Conservation (phyloP, 64 coral and sea anemone species). For the Actinia tenebrosa region DNA sequence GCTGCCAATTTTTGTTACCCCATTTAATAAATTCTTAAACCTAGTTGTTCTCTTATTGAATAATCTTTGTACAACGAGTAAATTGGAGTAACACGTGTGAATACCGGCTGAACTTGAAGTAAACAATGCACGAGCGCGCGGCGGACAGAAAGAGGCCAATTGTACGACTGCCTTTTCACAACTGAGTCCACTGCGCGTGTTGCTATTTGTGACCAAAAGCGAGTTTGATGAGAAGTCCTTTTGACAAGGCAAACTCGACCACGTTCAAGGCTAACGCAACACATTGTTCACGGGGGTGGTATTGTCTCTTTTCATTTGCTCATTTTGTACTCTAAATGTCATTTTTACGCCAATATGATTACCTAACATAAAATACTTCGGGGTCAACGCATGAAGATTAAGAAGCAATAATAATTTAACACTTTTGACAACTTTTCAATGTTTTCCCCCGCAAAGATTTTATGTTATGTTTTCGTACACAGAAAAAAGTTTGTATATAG, state of each 20-base stretch:
- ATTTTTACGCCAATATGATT: not conserved
- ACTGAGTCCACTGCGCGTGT: not conserved
- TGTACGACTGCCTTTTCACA: slow-evolving; percentile 1
- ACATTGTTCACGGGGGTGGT: not conserved
- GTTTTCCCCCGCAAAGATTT: not conserved
- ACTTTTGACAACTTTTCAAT: not conserved
- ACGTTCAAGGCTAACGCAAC: not conserved
- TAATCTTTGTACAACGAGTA: not conserved
- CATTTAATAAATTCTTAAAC: slow-evolving; percentile 2
- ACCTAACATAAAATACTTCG: not conserved
- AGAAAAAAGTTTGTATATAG: not conserved
- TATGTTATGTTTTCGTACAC: not conserved
- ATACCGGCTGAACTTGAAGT: not conserved
- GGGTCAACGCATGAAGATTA: not conserved
- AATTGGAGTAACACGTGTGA: not conserved
- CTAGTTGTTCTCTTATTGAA: not conserved
- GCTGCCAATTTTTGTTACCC: not conserved
- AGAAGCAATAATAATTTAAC: not conserved
- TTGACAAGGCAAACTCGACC: slow-evolving; percentile 1
- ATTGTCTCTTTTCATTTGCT: not conserved
- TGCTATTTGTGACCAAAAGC: slow-evolving; percentile 1
- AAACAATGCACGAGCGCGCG: not conserved
- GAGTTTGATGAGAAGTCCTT: slow-evolving; percentile 1
- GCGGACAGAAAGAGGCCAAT: not conserved
- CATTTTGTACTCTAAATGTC: not conserved